These are phyloP conservation scores for Chrysomallon squamiferum DNA, from an alignment of 1,140 invertebrate genomes.

Conservation along the genomic window DNA sequence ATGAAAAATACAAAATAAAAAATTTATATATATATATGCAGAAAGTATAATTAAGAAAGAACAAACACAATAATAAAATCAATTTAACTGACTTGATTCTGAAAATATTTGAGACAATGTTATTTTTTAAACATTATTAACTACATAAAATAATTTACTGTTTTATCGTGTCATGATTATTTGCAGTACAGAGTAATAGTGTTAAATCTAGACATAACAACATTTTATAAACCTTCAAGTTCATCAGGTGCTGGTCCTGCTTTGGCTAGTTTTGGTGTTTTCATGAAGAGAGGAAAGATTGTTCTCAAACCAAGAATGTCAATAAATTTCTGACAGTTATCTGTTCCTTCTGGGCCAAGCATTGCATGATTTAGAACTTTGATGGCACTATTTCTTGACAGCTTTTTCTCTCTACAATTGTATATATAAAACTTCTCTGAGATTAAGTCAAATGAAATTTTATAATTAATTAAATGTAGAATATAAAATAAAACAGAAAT, in stretches of 20 bases:
- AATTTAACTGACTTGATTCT: no score
- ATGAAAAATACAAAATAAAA: no score
- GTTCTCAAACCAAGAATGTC: conserved; percentile 96
- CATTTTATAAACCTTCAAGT: conserved; percentile 85
- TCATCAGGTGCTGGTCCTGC: conserved; percentile 86
- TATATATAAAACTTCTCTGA: background rate
- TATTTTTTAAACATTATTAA: no score
- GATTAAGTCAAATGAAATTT: background rate
- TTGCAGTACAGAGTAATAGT: no score
- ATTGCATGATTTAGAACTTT: conserved; percentile 97
- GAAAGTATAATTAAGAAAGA: no score
- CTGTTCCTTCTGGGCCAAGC: conserved; percentile 87
- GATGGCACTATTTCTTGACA: conserved; percentile 93
- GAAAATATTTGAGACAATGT: no score
- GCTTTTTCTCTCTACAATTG: conserved; percentile 86
- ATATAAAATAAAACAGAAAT: background rate
- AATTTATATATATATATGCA: no score
- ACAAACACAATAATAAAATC: no score
- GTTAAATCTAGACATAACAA: no score
- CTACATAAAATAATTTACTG: no score
- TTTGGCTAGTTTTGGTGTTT: conserved; percentile 87
- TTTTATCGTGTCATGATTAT: no score
- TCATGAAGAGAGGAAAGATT: conserved; percentile 99
- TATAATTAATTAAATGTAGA: background rate
- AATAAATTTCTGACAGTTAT: conserved; percentile 98